A percentile compares a stretch with the other conserved stretches of the same genome.
These are phyloP conservation scores for Periparus ater DNA, from an alignment of 2,797 vertebrate genomes.

Conservation along the genomic window DNA sequence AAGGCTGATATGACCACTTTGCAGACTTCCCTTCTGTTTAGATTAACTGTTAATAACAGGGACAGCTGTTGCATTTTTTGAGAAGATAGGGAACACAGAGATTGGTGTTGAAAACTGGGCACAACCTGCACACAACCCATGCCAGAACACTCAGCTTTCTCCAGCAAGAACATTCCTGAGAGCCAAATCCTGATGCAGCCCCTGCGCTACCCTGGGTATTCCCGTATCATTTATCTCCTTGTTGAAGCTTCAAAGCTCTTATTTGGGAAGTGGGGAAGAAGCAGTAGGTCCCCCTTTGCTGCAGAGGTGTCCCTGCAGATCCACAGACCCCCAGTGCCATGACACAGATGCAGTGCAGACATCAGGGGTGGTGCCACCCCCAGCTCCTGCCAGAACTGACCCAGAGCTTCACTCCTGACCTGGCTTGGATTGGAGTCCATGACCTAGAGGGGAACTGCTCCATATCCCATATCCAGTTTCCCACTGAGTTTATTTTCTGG, in stretches of 20 bases:
- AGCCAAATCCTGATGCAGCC: neutral
- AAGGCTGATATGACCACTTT: neutral
- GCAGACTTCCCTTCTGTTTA: neutral
- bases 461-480: constrained; percentile 24
- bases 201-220: neutral
- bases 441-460: constrained; percentile 35
- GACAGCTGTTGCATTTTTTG: neutral
- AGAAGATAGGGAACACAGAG: neutral
- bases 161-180: neutral
- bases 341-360: neutral
- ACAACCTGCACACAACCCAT: accelerated
- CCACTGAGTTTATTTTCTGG: constrained; percentile 48
- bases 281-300: neutral
- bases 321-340: neutral
- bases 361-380: accelerated
- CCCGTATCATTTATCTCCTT: neutral
- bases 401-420: neutral
- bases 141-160: neutral
- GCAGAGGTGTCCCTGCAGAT: neutral
- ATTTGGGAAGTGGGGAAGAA: neutral
- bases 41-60: neutral
- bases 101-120: no score
- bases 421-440: neutral
- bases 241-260: neutral
- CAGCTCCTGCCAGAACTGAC: neutral